Conservation (phyloP, 1,140 invertebrate genomes). For the Trichonephila clavipes region DNA sequence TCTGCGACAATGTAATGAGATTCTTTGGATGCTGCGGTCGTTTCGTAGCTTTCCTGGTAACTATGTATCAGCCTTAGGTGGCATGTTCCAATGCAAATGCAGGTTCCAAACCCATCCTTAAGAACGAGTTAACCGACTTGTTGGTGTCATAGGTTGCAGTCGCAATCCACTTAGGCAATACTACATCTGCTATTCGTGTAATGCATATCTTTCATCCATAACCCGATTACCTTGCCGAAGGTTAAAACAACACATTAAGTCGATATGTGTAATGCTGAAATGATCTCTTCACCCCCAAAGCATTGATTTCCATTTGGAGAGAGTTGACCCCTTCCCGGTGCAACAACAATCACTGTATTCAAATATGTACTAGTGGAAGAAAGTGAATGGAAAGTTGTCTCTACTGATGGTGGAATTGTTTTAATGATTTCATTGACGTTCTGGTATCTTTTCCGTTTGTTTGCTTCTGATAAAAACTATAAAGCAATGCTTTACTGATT, state of each 20-base stretch:
- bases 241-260: slow-evolving; percentile 28
- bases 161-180: background rate
- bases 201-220: background rate
- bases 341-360: background rate
- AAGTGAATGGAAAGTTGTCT: too few relatives aligned
- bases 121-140: background rate
- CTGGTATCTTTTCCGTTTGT: too few relatives aligned
- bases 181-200: background rate
- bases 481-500: too few relatives aligned
- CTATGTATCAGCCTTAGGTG: background rate
- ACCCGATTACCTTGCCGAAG: background rate
- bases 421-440: too few relatives aligned
- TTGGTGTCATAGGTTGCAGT: background rate
- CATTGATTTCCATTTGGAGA: background rate
- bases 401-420: too few relatives aligned
- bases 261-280: background rate
- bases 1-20: background rate
- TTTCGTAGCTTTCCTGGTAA: background rate
- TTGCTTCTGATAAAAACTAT: too few relatives aligned
- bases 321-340: background rate
- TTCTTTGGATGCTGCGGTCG: background rate
- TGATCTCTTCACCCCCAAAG: background rate
- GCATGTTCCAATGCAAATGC: background rate
- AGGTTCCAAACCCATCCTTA: background rate
- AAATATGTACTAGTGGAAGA: too few relatives aligned